Conservation (phyloP, 1,140 invertebrate species). For the Magallana gigas region DNA sequence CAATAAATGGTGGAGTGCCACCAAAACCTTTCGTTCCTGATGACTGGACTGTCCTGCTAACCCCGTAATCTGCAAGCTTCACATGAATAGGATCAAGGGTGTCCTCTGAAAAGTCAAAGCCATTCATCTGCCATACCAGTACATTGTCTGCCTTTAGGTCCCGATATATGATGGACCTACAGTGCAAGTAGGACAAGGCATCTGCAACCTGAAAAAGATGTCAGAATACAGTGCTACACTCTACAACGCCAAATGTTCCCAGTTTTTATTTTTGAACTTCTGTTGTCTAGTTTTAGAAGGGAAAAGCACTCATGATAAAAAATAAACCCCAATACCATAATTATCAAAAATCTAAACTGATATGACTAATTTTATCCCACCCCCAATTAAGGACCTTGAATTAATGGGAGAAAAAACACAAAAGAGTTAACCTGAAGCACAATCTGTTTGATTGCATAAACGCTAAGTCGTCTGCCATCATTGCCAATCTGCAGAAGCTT, state of each 20-base stretch:
- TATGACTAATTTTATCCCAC: too few species aligned
- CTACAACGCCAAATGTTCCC: too few species aligned
- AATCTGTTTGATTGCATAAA: constrained; percentile 90
- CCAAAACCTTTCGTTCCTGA: constrained; percentile 95
- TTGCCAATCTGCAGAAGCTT: constrained; percentile 90
- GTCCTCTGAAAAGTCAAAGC: constrained; percentile 75
- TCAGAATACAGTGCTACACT: not conserved
- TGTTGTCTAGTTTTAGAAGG: not conserved
- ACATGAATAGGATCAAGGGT: constrained; percentile 86
- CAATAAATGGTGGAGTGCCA: constrained; percentile 94
- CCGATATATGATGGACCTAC: constrained; percentile 94
- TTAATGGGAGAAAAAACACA: too few species aligned
- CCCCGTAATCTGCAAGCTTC: constrained; percentile 97
- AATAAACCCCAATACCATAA: not conserved
- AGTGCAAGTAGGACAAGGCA: constrained; percentile 97
- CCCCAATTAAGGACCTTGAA: too few species aligned
- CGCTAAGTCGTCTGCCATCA: constrained; percentile 89
- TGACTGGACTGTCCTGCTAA: constrained; percentile 85
- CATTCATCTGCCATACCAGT: constrained; percentile 95
- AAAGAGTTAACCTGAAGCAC: constrained; percentile 86
- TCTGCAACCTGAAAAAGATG: constrained; percentile 86
- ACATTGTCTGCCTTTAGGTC: constrained; percentile 99
- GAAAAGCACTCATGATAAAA: not conserved
- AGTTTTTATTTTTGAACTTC: not conserved
- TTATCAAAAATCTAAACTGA: too few species aligned